A percentile compares a stretch with the other conserved stretches of the same genome.
Evolutionary conservation across 2,888 invertebrate species (phyloP).

Genomic region (Cryptops parisi): DNA sequence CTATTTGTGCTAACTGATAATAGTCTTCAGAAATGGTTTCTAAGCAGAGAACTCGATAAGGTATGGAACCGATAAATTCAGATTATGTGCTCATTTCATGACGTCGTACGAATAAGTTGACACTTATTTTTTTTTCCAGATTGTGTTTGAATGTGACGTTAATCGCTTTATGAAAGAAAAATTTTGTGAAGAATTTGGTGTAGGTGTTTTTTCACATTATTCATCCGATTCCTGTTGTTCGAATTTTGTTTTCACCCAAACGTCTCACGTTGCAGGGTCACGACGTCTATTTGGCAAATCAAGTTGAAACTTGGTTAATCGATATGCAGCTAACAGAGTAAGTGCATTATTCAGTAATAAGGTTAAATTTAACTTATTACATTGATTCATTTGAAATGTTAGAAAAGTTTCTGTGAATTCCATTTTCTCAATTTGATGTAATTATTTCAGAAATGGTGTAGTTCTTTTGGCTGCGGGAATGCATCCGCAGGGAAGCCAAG

Average conservation of each 20-base stretch:
- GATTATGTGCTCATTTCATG: too few species aligned
- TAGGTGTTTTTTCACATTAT: slow-evolving; percentile 27
- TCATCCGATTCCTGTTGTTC: not conserved
- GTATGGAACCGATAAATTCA: slow-evolving; percentile 20
- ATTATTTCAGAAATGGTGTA: slow-evolving; percentile 37
- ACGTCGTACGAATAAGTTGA: too few species aligned
- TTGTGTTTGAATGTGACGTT: slow-evolving; percentile 59
- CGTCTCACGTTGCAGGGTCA: slow-evolving; percentile 24
- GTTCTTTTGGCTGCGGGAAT: slow-evolving; percentile 56
- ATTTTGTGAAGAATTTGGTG: slow-evolving; percentile 52
- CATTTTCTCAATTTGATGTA: slow-evolving; percentile 6
- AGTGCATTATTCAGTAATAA: not conserved
- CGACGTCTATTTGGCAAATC: slow-evolving; percentile 33
- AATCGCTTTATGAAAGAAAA: slow-evolving; percentile 54
- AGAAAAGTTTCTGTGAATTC: too few species aligned
- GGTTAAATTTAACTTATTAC: too few species aligned
- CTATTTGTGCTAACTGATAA: slow-evolving; percentile 62
- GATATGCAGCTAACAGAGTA: slow-evolving; percentile 56
- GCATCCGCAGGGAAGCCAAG: slow-evolving; percentile 47
- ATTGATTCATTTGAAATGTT: too few species aligned
- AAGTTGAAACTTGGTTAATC: slow-evolving; percentile 54
- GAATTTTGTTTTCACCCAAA: not conserved
- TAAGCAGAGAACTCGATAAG: slow-evolving; percentile 47
- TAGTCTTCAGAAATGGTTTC: slow-evolving; percentile 67
- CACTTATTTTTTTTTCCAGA: slow-evolving; percentile 27